Conservation (phyloP, 2,797 vertebrate genomes). For the Tokudaia muenninki region DNA sequence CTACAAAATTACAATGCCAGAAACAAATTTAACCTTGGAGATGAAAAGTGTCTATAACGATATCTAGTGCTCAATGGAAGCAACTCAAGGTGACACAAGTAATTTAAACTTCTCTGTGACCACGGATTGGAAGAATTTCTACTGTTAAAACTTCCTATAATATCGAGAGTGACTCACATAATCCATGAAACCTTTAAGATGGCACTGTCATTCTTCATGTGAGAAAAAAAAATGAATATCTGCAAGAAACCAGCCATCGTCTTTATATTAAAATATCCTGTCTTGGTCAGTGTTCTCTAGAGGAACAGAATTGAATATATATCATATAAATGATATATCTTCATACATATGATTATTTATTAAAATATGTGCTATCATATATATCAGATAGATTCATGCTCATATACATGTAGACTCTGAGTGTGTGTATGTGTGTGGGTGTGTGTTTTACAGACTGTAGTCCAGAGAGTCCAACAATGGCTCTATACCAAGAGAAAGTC, state of each 20-base stretch:
- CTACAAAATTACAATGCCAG: background rate
- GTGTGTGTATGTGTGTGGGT: background rate
- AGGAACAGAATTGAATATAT: background rate
- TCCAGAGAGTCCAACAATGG: background rate
- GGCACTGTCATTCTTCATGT: background rate
- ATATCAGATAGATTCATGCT: background rate
- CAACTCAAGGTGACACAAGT: background rate
- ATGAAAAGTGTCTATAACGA: background rate
- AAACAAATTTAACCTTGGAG: background rate
- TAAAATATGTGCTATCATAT: background rate
- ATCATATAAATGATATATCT: background rate
- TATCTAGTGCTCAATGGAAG: background rate
- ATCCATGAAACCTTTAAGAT: background rate
- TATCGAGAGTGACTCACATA: background rate
- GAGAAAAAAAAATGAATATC: background rate
- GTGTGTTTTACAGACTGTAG: too few relatives aligned
- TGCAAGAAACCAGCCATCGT: background rate
- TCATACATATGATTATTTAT: background rate
- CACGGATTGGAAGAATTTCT: background rate
- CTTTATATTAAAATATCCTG: conserved; percentile 65
- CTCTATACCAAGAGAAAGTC: too few relatives aligned
- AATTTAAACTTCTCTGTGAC: background rate
- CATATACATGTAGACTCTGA: background rate
- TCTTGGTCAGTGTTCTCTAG: background rate
- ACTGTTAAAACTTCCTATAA: background rate